phyloP scores from a whole-genome alignment of 2,888 invertebrate species.

The Mimachlamys varia region DNA sequence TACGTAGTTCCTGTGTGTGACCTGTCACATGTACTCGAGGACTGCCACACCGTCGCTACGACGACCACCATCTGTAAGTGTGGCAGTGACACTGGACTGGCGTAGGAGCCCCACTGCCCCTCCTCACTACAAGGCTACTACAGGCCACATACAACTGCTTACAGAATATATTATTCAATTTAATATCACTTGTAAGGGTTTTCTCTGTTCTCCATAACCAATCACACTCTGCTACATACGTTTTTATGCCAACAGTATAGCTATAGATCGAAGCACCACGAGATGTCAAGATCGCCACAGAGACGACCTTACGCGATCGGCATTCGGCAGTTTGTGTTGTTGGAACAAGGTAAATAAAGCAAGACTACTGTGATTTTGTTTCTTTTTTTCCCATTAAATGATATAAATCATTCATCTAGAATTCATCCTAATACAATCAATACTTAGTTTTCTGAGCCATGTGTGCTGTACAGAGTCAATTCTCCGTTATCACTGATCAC shows the following conservation, averaged over 20 bases:
- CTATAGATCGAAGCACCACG: neutral
- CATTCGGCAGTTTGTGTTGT: conserved; percentile 19
- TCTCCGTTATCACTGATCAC: neutral
- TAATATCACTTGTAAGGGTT: conserved; percentile 18
- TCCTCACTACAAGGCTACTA: neutral
- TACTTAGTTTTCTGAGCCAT: conserved; percentile 26
- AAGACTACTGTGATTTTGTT: conserved; percentile 28
- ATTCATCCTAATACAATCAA: conserved; percentile 23
- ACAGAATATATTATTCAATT: neutral
- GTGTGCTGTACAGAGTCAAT: neutral
- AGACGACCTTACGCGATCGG: neutral
- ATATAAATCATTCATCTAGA: conserved; percentile 33
- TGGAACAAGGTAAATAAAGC: conserved; percentile 22
- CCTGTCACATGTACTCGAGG: too few relatives aligned
- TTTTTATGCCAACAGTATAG: neutral
- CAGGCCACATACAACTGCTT: neutral
- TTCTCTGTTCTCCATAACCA: neutral
- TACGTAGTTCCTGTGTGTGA: too few relatives aligned
- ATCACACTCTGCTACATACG: neutral
- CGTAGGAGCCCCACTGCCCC: neutral
- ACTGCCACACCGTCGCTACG: neutral
- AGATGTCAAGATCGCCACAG: neutral
- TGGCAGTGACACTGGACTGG: neutral
- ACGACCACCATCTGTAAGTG: neutral
- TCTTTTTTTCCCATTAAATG: conserved; percentile 22